Base-by-base conservation (phyloP, 2,113 vertebrate species). In the Spizaetus ornatus region DNA sequence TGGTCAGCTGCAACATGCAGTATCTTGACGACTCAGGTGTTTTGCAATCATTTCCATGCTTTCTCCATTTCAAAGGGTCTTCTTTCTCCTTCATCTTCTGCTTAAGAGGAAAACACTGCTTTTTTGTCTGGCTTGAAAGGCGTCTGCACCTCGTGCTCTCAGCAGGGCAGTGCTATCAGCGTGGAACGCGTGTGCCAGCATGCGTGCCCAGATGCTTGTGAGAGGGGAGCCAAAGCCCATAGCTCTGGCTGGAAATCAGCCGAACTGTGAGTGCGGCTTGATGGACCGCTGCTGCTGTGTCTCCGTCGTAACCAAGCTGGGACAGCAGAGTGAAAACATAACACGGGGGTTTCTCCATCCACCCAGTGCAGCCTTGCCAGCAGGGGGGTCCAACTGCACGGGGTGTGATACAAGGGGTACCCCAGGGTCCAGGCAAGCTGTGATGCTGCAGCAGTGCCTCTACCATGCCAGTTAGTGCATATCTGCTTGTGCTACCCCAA, bases 311-410 rank as follows among this genome's bases (percentile, higher is more conserved):
- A 70, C 27, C 26, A 20, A 32, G 13, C 55, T 43, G 70, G 31
- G 52, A 32, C 25, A 6, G 8, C 50, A 47, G 52, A 45, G n/a
- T 3, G 15, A 32, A 69, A 59, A 65, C 23, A 7, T 11, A 8
- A 3, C 5, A 0, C 0, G 0, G 26, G 56, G 19, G 1, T 48
- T 58, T 55, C 52, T 80, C 47, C 52, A 11, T 7, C 42, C 42
- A 10, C 34, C 18, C 23, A 2, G 29, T 0, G 19, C 70, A 32
- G 61, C 61, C 21, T 12, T 8, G n/a, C 34, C 50, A n/a, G 15
- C 19, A 25, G 13, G 42, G 42, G 58, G 22, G 47, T 38, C 56
- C 56, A 14, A 1, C 1, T 8, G 16, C 61, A 9, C 2, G 1
- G 32, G 20, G 32, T 38, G 36, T 1, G 14, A 11, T 10, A 26